These are phyloP conservation scores for Beroe ovata DNA, from an alignment of 37 sponge, comb jelly and placozoan genomes.

Conservation along the genomic window DNA sequence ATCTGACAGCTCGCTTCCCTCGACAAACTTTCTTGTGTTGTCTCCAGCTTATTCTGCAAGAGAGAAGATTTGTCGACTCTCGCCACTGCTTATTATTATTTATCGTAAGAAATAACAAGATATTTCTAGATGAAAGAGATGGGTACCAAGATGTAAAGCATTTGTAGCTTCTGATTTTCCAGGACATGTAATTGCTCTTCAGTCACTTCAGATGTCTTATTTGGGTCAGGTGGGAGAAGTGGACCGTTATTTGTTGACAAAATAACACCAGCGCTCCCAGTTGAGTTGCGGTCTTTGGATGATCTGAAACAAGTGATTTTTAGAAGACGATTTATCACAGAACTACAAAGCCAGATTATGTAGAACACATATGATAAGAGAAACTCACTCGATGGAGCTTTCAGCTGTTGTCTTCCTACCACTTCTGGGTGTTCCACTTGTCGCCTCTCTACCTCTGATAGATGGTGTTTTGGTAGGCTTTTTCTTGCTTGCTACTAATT, in stretches of 20 bases:
- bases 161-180: slow-evolving; percentile 44
- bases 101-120: no score
- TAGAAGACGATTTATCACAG: no score
- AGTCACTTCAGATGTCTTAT: slow-evolving; percentile 5
- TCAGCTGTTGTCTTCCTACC: slow-evolving; percentile 10
- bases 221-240: not conserved
- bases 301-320: no score
- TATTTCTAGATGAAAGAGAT: no score
- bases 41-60: slow-evolving; percentile 41
- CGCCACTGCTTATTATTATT: no score
- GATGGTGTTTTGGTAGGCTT: not conserved
- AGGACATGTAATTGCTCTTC: slow-evolving; percentile 19
- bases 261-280: not conserved
- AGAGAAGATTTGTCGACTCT: no score
- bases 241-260: not conserved
- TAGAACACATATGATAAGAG: no score
- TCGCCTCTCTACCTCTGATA: no score
- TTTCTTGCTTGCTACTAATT: slow-evolving; percentile 1
- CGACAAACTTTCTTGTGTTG: slow-evolving; percentile 6
- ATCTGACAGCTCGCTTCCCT: slow-evolving; percentile 31
- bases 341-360: no score
- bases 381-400: slow-evolving; percentile 38
- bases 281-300: not conserved
- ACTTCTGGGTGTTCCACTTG: not conserved
- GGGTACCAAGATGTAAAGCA: slow-evolving; percentile 53